phyloP scores from a whole-genome alignment of 2,888 invertebrate genomes.

The Holacanthella duospinosa region DNA sequence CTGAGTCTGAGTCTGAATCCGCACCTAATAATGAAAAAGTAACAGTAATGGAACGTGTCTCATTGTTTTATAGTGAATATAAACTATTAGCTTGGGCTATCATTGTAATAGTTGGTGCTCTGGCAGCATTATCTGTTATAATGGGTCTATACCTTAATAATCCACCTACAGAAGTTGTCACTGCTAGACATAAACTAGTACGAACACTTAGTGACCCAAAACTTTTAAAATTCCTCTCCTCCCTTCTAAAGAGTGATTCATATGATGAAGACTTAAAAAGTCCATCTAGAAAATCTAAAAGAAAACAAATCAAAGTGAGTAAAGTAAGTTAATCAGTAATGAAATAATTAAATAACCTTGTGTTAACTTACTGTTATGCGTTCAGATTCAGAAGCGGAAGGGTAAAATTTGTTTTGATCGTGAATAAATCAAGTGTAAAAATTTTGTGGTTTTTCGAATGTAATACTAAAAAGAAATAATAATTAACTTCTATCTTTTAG shows the following conservation, averaged over 20 bases:
- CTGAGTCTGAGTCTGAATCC: neutral
- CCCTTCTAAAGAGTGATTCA: neutral
- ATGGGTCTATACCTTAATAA: slow-evolving; percentile 32
- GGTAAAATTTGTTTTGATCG: no score
- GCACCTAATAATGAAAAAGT: neutral
- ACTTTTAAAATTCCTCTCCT: slow-evolving; percentile 22
- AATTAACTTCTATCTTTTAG: neutral
- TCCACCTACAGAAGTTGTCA: slow-evolving; percentile 38
- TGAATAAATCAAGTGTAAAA: no score
- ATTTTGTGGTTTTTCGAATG: no score
- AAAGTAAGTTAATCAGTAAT: no score
- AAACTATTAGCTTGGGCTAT: slow-evolving; percentile 34
- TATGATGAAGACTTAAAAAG: no score
- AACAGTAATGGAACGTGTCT: slow-evolving; percentile 30
- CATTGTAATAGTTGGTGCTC: slow-evolving; percentile 24
- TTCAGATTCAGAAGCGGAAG: no score
- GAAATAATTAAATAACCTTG: no score
- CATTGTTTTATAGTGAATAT: slow-evolving; percentile 34
- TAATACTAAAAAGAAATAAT: no score
- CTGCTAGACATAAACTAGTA: slow-evolving; percentile 21
- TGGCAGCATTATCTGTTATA: slow-evolving; percentile 23
- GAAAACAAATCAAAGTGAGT: no score
- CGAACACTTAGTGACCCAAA: slow-evolving; percentile 24
- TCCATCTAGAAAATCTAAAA: no score
- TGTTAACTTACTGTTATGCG: no score